Conservation (phyloP, 2,113 vertebrate species). For the Mola mola region DNA sequence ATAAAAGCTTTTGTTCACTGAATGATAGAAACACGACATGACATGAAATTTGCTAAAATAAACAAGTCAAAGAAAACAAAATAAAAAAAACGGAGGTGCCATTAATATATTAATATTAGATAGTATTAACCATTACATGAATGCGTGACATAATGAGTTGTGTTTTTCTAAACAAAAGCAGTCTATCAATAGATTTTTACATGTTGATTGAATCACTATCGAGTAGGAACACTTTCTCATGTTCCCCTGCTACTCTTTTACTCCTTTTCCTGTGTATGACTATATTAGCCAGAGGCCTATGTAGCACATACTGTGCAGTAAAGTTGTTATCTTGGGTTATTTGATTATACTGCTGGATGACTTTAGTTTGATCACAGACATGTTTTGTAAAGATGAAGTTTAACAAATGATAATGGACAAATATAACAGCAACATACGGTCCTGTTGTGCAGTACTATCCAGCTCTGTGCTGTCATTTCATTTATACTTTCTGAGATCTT, state of each 20-base stretch:
- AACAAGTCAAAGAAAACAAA: no score
- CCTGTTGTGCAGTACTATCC: no score
- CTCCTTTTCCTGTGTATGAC: constrained; percentile 44
- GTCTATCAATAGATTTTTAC: constrained; percentile 1
- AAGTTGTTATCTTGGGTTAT: background rate
- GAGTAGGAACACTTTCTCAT: constrained; percentile 2
- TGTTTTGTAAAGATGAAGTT: background rate
- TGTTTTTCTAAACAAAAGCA: constrained; percentile 11
- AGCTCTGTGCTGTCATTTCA: no score
- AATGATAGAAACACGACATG: no score
- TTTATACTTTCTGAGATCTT: no score
- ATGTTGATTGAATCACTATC: constrained; percentile 30
- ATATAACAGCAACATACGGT: background rate
- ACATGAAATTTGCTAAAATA: no score
- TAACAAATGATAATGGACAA: background rate
- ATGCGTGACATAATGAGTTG: constrained; percentile 3
- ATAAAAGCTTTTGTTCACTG: no score
- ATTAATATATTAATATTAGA: background rate
- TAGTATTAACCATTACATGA: background rate
- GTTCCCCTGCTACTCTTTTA: constrained; percentile 35
- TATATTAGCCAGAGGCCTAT: constrained; percentile 21
- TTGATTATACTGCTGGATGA: background rate
- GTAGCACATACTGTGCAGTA: constrained; percentile 1
- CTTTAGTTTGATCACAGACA: background rate
- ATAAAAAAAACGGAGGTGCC: no score